A percentile compares a stretch with the other conserved stretches of the same genome.
Conservation (phyloP, 2,113 vertebrate species). For the Tapirus terrestris region DNA sequence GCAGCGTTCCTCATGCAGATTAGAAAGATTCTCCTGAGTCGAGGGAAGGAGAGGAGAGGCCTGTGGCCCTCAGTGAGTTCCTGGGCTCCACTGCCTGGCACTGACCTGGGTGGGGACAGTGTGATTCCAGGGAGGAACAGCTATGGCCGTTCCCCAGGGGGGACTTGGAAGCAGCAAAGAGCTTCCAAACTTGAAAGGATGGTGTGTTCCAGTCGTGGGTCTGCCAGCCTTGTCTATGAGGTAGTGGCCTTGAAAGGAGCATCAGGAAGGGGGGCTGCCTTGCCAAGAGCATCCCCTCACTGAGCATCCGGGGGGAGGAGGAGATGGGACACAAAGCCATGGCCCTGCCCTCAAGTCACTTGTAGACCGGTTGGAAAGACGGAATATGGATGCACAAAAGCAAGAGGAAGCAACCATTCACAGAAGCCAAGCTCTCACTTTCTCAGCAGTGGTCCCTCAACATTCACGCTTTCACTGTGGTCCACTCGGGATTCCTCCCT, state of each 20-base stretch:
- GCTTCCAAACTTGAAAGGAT: background rate
- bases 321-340: background rate
- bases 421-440: background rate
- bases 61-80: background rate
- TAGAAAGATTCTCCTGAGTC: background rate
- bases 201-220: background rate
- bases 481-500: background rate
- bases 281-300: background rate
- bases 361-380: background rate
- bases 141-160: background rate
- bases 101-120: background rate
- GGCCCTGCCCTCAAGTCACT: no score
- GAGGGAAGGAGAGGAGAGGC: background rate
- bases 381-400: background rate
- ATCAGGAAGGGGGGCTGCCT: fast-evolving
- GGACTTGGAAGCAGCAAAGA: background rate
- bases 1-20: background rate
- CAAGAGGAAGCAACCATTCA: background rate
- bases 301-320: no score
- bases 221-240: background rate
- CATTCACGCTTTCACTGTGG: background rate
- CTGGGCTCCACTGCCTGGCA: background rate
- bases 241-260: background rate
- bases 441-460: background rate
- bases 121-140: background rate